Conservation (phyloP, 2,888 invertebrate species). For the Andrena chrysosceles region DNA sequence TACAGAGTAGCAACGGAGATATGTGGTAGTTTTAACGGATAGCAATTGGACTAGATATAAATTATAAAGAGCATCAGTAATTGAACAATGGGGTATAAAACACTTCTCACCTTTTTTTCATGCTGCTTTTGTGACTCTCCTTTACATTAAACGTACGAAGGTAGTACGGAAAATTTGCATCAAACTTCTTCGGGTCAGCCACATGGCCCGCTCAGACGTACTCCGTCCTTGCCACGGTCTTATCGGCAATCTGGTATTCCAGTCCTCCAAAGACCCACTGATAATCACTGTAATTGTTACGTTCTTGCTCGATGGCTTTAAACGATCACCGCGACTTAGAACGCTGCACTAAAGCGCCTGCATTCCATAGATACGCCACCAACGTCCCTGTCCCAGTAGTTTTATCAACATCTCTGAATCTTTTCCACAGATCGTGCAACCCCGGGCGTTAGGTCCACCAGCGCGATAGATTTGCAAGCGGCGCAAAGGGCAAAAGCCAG, state of each 20-base stretch:
- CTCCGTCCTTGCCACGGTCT: slow-evolving; percentile 87
- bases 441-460: slow-evolving; percentile 90
- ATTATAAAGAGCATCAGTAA: slow-evolving; percentile 13
- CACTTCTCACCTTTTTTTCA: slow-evolving; percentile 76
- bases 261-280: slow-evolving; percentile 85
- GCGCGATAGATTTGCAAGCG: slow-evolving; percentile 97
- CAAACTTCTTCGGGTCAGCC: slow-evolving; percentile 81
- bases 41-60: slow-evolving; percentile 23
- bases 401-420: background rate
- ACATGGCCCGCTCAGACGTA: slow-evolving; percentile 86
- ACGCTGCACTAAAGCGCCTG: slow-evolving; percentile 30
- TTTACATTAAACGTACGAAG: slow-evolving; percentile 82
- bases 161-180: slow-evolving; percentile 88
- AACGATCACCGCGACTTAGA: slow-evolving; percentile 40
- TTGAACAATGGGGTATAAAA: slow-evolving; percentile 53
- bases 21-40: background rate
- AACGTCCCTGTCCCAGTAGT: background rate
- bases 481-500: slow-evolving; percentile 94
- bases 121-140: slow-evolving; percentile 80
- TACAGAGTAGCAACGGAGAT: background rate
- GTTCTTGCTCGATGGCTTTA: slow-evolving; percentile 43
- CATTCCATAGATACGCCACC: slow-evolving; percentile 1
- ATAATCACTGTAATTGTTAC: slow-evolving; percentile 83
- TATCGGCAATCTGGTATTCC: slow-evolving; percentile 88
- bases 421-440: slow-evolving; percentile 67